phyloP scores from a whole-genome alignment of 2,888 invertebrate genomes.

The Amitus sp. region DNA sequence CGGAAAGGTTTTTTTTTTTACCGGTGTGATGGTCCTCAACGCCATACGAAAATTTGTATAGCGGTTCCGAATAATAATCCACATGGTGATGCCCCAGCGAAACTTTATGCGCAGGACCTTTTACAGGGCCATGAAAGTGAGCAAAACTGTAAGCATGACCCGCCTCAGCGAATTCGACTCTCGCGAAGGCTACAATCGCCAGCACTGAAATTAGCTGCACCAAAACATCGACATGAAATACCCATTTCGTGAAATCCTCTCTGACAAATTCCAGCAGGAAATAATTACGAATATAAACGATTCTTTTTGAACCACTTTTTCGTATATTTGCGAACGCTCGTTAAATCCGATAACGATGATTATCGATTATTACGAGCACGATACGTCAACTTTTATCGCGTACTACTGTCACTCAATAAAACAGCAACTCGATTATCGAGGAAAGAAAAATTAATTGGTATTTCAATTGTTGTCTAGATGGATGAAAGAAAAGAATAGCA shows the following conservation, averaged over 20 bases:
- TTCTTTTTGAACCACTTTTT: not conserved
- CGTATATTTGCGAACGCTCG: too few species aligned
- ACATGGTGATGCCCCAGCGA: slow-evolving; percentile 51
- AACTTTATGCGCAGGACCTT: slow-evolving; percentile 55
- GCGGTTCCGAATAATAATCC: slow-evolving; percentile 56
- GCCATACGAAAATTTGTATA: slow-evolving; percentile 56
- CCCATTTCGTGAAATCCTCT: not conserved
- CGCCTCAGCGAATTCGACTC: slow-evolving; percentile 48
- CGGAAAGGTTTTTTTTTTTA: too few species aligned
- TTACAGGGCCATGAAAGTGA: slow-evolving; percentile 60
- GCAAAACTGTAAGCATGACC: slow-evolving; percentile 62
- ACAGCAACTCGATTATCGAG: too few species aligned
- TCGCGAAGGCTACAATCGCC: slow-evolving; percentile 47
- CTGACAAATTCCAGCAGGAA: too few species aligned
- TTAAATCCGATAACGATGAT: too few species aligned
- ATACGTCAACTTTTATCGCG: too few species aligned
- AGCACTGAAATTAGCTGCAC: slow-evolving; percentile 48
- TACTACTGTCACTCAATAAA: too few species aligned
- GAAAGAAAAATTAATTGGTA: too few species aligned
- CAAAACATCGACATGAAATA: slow-evolving; percentile 33
- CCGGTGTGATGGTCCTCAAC: slow-evolving; percentile 59
- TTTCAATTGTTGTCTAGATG: too few species aligned
- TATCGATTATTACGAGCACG: too few species aligned
- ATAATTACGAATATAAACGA: too few species aligned
- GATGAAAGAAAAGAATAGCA: too few species aligned